Evolutionary conservation across 2,888 invertebrate genomes (phyloP), one percentile per base, ranked within the genome.

Genomic region (Papilio gigon): DNA sequence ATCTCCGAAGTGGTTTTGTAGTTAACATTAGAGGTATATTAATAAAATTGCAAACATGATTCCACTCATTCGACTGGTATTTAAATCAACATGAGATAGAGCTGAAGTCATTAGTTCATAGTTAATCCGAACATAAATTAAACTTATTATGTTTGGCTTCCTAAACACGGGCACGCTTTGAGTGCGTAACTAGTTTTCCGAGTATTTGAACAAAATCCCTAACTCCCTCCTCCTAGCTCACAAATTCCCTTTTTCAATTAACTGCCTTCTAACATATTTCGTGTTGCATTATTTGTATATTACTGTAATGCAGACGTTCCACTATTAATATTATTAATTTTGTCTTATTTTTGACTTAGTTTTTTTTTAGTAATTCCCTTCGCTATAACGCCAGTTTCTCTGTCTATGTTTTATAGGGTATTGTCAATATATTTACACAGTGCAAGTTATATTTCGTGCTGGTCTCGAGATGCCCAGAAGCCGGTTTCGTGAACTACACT

Each of bases 121-220:
- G 30, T 30, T 8, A 30, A 65, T 64, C 42, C 30, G 56, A 33
- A 37, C 56, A n/a, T 65, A 65, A 65, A 50, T 40, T 35, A 35
- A n/a, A 37, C 47, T 47, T 35, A 60, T 66, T 35, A 66, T 50
- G 37, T 60, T 60, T 66, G 50, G 66, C 60, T 66, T 66, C 60
- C 47, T 60, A 59, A 65, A 65, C 59, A 65, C 33, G n/a, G 44
- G 65, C 59, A 25, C 59, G 59, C 66, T 66, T 66, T 50, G 47
- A 60, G 35, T 30, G 59, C 44, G 22, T 60, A 66, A 66, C 66
- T 66, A 66, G 59, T 66, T 66, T 60, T 66, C 66, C 44, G 60
- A 59, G 66, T 66, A 66, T 66, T 66, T 60, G 66, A 66, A 25
- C 66, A 50, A 47, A 50, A 66, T 47, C 60, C 33, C 47, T 60